Evolutionary conservation across 2,113 vertebrate species (phyloP).

Genomic region (Pelmatolapia mariae): DNA sequence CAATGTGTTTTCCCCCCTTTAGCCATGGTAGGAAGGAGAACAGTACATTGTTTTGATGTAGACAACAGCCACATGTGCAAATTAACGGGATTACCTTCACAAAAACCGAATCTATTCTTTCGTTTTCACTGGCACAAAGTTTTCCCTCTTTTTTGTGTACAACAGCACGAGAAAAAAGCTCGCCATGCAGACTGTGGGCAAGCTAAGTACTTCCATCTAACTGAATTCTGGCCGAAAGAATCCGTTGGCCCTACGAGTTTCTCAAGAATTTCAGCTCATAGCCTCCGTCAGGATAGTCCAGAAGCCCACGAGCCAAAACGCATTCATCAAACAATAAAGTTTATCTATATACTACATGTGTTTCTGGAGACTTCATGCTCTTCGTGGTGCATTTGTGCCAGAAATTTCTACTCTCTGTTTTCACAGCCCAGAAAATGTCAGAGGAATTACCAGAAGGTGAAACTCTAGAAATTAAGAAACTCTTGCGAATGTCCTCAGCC

Average conservation of each 20-base stretch:
- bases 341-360: not conserved
- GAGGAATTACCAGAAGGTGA: not conserved
- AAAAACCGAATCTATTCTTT: not conserved
- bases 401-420: not conserved
- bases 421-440: not conserved
- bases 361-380: not conserved
- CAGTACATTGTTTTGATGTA: not conserved
- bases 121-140: not conserved
- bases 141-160: not conserved
- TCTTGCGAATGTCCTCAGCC: not conserved
- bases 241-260: not conserved
- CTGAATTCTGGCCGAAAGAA: not conserved
- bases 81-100: not conserved
- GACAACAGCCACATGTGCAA: not conserved
- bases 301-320: not conserved
- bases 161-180: not conserved
- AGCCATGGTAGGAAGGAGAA: not conserved
- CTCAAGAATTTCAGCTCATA: not conserved
- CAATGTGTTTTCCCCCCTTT: not conserved
- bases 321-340: not conserved
- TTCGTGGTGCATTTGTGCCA: not conserved
- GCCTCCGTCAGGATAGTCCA: not conserved
- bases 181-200: not conserved
- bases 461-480: not conserved
- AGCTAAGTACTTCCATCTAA: not conserved